These are phyloP conservation scores for Pangasianodon gigas DNA, from an alignment of 2,113 vertebrate species.

Conservation along the genomic window DNA sequence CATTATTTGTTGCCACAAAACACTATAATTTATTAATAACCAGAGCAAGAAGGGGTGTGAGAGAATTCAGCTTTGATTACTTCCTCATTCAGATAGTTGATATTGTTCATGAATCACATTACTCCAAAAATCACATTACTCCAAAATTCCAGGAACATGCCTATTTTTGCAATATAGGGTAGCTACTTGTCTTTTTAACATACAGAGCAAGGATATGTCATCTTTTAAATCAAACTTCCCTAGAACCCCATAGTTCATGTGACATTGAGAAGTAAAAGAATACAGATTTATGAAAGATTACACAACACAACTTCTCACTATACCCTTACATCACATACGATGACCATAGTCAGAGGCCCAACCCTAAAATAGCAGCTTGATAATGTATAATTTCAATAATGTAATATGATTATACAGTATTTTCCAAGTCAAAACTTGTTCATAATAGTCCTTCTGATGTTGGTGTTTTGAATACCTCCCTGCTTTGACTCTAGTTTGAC, in stretches of 20 bases:
- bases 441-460: not conserved
- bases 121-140: not conserved
- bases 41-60: not conserved
- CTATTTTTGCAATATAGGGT: not conserved
- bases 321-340: not conserved
- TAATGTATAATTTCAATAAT: not conserved
- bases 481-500: slow-evolving; percentile 29
- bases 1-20: too few species aligned
- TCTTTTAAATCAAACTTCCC: not conserved
- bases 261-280: not conserved
- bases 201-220: not conserved
- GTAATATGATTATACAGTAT: not conserved
- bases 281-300: not conserved
- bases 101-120: not conserved
- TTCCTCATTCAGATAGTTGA: not conserved
- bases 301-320: not conserved
- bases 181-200: not conserved
- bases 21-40: not conserved
- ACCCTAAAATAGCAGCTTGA: not conserved
- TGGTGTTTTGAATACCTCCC: not conserved
- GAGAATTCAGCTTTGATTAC: not conserved
- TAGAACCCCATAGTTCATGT: not conserved
- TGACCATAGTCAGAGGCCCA: not conserved
- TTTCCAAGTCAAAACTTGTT: not conserved
- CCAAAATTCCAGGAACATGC: not conserved